Conservation (phyloP, 2,888 invertebrate genomes). For the Thumatha senex region DNA sequence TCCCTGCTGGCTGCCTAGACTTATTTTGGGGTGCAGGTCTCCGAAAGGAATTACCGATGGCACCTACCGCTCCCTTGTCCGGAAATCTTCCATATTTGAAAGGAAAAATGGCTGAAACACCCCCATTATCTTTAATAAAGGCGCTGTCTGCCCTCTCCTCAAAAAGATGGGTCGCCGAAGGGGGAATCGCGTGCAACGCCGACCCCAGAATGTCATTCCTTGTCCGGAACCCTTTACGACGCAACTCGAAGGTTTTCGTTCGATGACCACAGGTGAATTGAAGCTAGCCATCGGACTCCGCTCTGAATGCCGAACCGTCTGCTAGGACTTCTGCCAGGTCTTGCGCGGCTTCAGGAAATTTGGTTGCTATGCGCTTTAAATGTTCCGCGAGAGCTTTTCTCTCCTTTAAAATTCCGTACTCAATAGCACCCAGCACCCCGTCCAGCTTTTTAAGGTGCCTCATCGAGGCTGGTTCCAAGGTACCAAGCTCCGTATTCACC, state of each 20-base stretch:
- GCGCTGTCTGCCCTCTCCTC: neutral
- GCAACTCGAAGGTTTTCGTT: constrained; percentile 16
- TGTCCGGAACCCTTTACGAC: constrained; percentile 8
- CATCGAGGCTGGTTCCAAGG: constrained; percentile 4
- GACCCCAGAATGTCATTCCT: constrained; percentile 1
- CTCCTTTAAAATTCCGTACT: constrained; percentile 15
- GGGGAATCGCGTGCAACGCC: constrained; percentile 3
- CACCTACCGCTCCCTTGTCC: too few relatives aligned
- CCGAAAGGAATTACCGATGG: too few relatives aligned
- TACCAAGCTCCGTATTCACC: constrained; percentile 16
- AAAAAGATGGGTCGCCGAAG: constrained; percentile 8
- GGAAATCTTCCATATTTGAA: too few relatives aligned
- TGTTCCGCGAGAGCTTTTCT: constrained; percentile 13
- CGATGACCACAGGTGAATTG: constrained; percentile 21
- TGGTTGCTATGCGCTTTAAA: neutral
- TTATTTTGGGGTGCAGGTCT: too few relatives aligned
- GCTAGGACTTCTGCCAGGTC: constrained; percentile 6
- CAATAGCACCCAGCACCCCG: constrained; percentile 17
- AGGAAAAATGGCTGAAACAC: too few relatives aligned
- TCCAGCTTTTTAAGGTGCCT: constrained; percentile 12
- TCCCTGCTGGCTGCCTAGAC: too few relatives aligned
- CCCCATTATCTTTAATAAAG: too few relatives aligned
- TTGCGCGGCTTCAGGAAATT: constrained; percentile 5
- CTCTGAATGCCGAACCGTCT: constrained; percentile 10
- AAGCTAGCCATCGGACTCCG: constrained; percentile 18